Percentiles rank a stretch among this genome's conserved stretches.
Evolutionary conservation across 2,797 vertebrate genomes (phyloP).

Genomic region (Falco concolor): DNA sequence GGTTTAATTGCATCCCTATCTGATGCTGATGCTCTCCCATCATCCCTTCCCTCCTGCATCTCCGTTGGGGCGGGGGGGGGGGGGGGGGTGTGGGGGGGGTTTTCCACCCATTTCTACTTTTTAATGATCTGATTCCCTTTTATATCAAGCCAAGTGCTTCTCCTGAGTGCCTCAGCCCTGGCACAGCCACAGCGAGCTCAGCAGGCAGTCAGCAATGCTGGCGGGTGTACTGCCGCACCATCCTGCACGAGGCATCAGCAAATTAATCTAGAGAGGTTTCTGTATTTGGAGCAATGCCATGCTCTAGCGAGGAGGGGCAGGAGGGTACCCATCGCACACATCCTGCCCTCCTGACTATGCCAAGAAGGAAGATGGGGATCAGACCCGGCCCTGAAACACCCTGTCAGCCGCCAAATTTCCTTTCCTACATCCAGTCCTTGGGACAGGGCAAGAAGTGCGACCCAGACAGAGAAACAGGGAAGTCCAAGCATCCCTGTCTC

Average conservation of each 20-base stretch:
- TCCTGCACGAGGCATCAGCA: not conserved
- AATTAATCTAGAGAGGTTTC: not conserved
- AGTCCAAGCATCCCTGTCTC: not conserved
- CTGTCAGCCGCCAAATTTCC: not conserved
- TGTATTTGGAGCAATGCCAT: accelerated
- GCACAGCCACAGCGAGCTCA: not conserved
- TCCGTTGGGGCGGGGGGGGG: not conserved
- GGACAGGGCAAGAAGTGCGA: accelerated
- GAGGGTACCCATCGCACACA: not conserved
- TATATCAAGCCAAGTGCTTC: not conserved
- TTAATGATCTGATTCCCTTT: not conserved
- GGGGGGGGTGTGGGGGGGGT: not conserved
- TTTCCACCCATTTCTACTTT: not conserved
- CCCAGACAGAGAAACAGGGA: not conserved
- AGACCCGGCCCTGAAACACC: accelerated
- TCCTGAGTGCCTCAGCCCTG: not conserved
- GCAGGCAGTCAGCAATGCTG: not conserved
- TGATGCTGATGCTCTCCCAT: not conserved
- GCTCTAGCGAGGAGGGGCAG: not conserved
- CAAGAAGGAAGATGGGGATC: not conserved
- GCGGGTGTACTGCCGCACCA: accelerated
- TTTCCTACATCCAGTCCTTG: not conserved
- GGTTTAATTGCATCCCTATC: slow-evolving; percentile 19
- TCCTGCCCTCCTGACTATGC: not conserved
- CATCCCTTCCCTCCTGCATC: not conserved